Conservation (phyloP, 2,888 invertebrate genomes). For the Labia minor region DNA sequence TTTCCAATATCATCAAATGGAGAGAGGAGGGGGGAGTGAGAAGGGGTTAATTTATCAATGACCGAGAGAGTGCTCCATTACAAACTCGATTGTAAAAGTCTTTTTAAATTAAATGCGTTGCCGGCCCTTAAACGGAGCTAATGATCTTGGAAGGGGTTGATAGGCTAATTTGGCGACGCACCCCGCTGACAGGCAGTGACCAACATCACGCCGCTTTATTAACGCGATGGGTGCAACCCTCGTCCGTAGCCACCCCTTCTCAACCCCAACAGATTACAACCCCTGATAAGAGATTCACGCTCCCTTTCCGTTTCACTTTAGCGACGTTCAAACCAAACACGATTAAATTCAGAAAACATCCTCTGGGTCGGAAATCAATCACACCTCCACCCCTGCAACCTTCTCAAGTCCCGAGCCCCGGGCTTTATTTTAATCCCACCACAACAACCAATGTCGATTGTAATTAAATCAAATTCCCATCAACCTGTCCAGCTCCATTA, state of each 20-base stretch:
- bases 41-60: too few relatives aligned
- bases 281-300: neutral
- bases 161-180: neutral
- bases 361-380: neutral
- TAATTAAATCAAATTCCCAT: neutral
- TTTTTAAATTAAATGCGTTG: neutral
- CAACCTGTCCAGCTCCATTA: neutral
- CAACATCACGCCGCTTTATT: neutral
- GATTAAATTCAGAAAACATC: too few relatives aligned
- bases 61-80: neutral
- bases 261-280: neutral
- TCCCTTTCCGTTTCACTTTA: neutral
- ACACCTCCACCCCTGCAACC: neutral
- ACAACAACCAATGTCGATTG: neutral
- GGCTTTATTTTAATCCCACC: conserved; percentile 1
- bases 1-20: too few relatives aligned
- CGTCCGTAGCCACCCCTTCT: too few relatives aligned
- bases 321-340: neutral
- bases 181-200: neutral
- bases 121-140: neutral
- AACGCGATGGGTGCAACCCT: neutral
- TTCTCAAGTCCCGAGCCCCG: neutral
- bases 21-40: too few relatives aligned
- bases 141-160: neutral
- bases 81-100: neutral